These are phyloP conservation scores for Poliocrania exsul DNA, from an alignment of 2,797 vertebrate genomes.

Conservation along the genomic window DNA sequence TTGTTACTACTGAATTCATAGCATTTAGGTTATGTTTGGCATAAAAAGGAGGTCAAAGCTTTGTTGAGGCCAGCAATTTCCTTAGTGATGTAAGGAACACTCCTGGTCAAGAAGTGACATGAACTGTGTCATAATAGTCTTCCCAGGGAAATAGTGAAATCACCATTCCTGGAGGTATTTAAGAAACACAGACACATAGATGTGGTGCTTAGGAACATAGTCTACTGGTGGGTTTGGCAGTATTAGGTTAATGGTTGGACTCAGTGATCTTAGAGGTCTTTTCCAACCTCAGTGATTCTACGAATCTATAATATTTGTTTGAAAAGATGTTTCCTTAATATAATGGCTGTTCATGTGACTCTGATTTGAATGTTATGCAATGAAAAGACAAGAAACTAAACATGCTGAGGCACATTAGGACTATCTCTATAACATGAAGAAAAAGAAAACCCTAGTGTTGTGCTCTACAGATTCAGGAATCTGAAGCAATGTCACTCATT, in stretches of 20 bases:
- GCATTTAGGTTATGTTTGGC: neutral
- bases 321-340: neutral
- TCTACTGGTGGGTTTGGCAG: neutral
- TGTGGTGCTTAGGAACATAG: neutral
- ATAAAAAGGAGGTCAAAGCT: neutral
- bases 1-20: neutral
- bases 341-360: neutral
- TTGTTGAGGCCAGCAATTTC: neutral
- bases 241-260: neutral
- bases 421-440: neutral
- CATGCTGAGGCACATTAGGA: neutral
- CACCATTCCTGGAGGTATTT: neutral
- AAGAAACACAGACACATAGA: accelerated
- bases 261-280: neutral
- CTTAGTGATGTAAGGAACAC: neutral
- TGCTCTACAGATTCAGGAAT: neutral
- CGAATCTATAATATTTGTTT: neutral
- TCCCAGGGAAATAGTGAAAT: neutral
- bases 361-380: neutral
- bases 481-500: neutral
- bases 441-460: neutral
- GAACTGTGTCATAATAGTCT: neutral
- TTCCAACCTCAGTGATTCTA: neutral
- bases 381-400: neutral
- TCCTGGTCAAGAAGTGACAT: neutral